Percentiles rank a stretch among this genome's conserved stretches.
Evolutionary conservation across 92 coral and sea anemone genomes (phyloP).

Genomic region (Plumapathes pennacea): DNA sequence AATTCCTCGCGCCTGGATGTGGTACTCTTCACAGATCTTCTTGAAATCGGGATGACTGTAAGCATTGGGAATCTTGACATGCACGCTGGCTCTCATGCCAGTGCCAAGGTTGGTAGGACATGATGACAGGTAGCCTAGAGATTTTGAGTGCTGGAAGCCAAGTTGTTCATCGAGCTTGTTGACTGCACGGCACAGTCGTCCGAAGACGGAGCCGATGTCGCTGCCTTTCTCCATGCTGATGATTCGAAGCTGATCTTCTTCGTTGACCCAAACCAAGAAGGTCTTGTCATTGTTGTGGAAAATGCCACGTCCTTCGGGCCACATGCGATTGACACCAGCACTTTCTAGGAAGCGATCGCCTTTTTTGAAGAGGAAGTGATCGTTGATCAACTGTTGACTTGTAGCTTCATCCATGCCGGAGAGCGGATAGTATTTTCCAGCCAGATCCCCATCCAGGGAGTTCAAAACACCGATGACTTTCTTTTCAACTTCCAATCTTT

Average conservation of each 20-base stretch:
- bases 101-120: conserved; percentile 97
- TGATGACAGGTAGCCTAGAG: conserved; percentile 82
- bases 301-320: conserved; percentile 97
- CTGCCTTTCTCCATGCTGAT: conserved; percentile 94
- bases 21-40: conserved; percentile 64
- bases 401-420: conserved; percentile 88
- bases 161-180: conserved; percentile 79
- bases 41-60: conserved; percentile 71
- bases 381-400: conserved; percentile 69
- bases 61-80: conserved; percentile 88
- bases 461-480: conserved; percentile 72
- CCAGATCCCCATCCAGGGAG: conserved; percentile 78
- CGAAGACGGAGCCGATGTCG: conserved; percentile 66
- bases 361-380: conserved; percentile 91
- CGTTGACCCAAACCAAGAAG: conserved; percentile 91
- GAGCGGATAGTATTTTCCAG: conserved; percentile 83
- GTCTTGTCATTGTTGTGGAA: conserved; percentile 86
- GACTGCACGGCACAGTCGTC: conserved; percentile 77
- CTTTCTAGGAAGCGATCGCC: conserved; percentile 89
- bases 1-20: conserved; percentile 91
- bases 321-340: conserved; percentile 79
- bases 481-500: conserved; percentile 72
- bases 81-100: conserved; percentile 96
- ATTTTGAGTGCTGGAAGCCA: conserved; percentile 70
- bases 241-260: conserved; percentile 89